Percentiles rank a stretch among this genome's conserved stretches.
These are phyloP conservation scores for Fulica atra DNA, from an alignment of 2,113 vertebrate genomes.

Conservation along the genomic window DNA sequence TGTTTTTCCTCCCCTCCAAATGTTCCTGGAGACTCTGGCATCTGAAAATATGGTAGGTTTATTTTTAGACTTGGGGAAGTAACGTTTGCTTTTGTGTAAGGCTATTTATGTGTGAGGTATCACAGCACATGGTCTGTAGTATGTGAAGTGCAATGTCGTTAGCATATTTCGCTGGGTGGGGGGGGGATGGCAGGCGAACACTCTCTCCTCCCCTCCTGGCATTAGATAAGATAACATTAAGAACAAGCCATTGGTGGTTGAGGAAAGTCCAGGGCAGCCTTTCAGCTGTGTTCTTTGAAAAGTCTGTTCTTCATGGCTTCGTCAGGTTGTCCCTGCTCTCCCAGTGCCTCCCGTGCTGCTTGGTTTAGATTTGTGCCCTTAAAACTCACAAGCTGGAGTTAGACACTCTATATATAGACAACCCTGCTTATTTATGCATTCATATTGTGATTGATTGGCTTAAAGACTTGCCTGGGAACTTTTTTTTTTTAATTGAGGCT, in stretches of 20 bases:
- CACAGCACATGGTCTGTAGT: background rate
- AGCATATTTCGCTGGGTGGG: no score
- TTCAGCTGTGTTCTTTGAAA: fast-evolving
- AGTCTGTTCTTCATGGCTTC: background rate
- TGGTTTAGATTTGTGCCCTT: background rate
- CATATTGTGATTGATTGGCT: background rate
- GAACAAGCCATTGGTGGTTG: background rate
- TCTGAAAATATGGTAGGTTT: background rate
- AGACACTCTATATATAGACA: background rate
- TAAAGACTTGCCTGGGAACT: background rate
- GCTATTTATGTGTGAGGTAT: background rate
- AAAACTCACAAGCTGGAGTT: background rate
- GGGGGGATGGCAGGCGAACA: fast-evolving
- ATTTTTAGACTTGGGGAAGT: background rate
- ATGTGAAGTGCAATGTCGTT: background rate
- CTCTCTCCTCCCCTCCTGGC: background rate
- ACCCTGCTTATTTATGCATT: background rate
- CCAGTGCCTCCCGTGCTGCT: background rate
- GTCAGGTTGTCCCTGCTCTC: background rate
- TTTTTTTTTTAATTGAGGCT: background rate
- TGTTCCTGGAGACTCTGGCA: background rate
- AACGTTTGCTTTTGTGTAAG: background rate
- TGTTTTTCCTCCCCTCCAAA: background rate
- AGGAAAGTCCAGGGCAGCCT: background rate
- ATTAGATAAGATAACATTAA: background rate